Base-by-base conservation (phyloP, 2,113 vertebrate species). In the Perognathus longimembris region DNA sequence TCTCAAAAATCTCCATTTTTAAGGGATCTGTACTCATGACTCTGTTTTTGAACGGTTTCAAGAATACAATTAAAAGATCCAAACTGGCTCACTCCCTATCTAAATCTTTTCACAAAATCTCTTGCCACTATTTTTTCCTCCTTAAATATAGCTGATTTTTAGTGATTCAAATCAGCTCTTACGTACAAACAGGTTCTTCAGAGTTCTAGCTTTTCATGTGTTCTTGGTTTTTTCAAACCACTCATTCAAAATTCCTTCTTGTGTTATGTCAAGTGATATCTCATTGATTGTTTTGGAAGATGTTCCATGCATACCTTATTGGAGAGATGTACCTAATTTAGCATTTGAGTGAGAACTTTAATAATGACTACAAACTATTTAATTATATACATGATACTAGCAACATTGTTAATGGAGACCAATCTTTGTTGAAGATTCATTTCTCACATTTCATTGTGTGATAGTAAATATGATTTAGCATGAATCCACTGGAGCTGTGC, bases 381-480 rank as follows among this genome's bases (percentile, higher is more conserved):
- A 80, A 64, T 71, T 70, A 85, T 80, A 28, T 15, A 59, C 1
- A 11, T 75, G 24, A 91, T 36, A 14, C 22, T 42, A 93, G 45
- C 36, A 87, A 86, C 93, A 89, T 42, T 84, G 30, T 70, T 85
- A 86, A 94, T 95, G 74, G 22, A 69, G 92, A 89, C 15, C 17
- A 78, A 50, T 87, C 6, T 42, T 91, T 82, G 70, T 67, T 81
- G n/a, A 70, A 45, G 30, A 64, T 79, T 95, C 79, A 18, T 96
- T 98, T 98, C 96, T 97, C 97, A 98, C 96, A 97, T 94, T 97
- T 98, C 75, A 71, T 92, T 92, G 24, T 91, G 91, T 76, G 94
- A 92, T 92, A 95, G 80, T 97, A 97, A 97, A 97, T 97, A 95
- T 93, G 95, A 97, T 96, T 98, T 97, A 98, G 88, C 94, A 94